Evolutionary conservation across 35 echinoderm and acorn worm genomes (phyloP), one percentile per base, ranked within the genome.

Genomic region (Hemicentrotus pulcherrimus): DNA sequence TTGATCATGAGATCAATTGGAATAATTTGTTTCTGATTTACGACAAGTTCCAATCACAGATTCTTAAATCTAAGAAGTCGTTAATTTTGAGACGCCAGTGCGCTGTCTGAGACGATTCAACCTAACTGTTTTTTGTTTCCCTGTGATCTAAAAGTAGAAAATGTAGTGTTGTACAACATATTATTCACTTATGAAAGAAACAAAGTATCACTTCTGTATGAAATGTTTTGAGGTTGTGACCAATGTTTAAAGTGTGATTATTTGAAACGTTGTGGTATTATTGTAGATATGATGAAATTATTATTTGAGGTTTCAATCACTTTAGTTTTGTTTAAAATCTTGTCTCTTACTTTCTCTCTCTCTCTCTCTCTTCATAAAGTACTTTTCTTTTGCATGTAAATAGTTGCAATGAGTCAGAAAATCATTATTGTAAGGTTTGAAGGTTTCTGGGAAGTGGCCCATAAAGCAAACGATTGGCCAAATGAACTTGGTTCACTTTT

Each of bases 371-470:
- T 90, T 47, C 88, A 90, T 32, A 33, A 45, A 33, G 52, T 59
- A 59, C 52, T 59, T 90, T 24, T 90, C 88, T 90, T 18, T 90
- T 90, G 88, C 88, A 18, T 90, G 88, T 90, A 90, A 90, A 90
- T 90, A 90, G 32, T 90, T 45, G 88, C 88, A 47, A 90, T 18
- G 46, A 28, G 65, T 28, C 65, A 78, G 28, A 70, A 70, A 24
- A 10, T 10, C 50, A n/a, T n/a, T 78, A 5, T 78, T 78, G 65
- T 78, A 28, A n/a, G 65, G 65, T n/a, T 28, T 78, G 28, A n/a
- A 78, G 19, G 19, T 78, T n/a, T 78, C 28, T n/a, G 22, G 19
- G 65, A n/a, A 78, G 65, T 15, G 65, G 65, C 15, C 22, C 19
- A 5, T 16, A 22, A 4, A 78, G 28, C 18, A 18, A n/a, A n/a